Conservation (phyloP, 2,797 vertebrate genomes). For the Sebastes trivittatus region DNA sequence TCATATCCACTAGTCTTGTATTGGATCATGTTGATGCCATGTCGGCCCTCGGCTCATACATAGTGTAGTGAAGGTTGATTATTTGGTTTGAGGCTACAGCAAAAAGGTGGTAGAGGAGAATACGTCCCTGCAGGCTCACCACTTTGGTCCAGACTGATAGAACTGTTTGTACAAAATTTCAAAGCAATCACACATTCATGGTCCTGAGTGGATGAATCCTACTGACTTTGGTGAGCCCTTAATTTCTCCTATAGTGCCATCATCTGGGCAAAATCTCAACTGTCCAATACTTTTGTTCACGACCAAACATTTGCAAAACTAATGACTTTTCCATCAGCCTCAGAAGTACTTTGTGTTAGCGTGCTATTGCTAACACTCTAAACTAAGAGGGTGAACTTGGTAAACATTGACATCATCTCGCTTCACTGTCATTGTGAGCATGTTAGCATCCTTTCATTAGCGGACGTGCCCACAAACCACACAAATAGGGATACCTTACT, state of each 20-base stretch:
- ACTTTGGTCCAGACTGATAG: background rate
- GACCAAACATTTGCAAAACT: no score
- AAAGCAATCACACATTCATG: background rate
- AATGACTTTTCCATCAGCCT: no score
- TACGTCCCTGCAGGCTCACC: constrained; percentile 12
- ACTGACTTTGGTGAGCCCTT: background rate
- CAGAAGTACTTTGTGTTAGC: background rate
- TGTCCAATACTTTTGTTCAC: no score
- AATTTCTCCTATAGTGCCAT: no score
- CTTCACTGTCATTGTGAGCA: background rate
- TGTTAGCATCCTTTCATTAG: background rate
- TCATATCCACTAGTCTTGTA: constrained; percentile 11
- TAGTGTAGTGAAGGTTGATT: constrained; percentile 38
- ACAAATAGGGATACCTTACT: no score
- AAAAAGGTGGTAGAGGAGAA: constrained; percentile 1
- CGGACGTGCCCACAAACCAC: no score
- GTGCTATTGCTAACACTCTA: background rate
- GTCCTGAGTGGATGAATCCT: background rate
- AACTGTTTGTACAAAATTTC: background rate
- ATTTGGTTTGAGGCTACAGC: constrained; percentile 38
- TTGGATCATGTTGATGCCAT: constrained; percentile 18
- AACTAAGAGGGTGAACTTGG: background rate
- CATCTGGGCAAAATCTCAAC: no score
- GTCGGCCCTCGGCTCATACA: constrained; percentile 22
- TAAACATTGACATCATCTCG: background rate